phyloP scores from a whole-genome alignment of 2,113 vertebrate species.

The Leptobrachium leishanense region DNA sequence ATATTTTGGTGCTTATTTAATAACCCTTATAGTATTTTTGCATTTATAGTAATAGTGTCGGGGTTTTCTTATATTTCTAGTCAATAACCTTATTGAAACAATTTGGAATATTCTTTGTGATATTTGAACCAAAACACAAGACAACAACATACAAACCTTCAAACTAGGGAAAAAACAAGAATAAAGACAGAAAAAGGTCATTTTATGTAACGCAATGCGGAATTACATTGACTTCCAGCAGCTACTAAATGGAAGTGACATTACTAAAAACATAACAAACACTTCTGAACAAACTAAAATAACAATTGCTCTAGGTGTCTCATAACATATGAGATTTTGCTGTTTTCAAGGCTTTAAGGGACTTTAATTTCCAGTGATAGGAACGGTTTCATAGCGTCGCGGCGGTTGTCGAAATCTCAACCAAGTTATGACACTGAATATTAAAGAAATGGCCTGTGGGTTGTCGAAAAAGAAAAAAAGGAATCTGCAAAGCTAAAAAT shows the following conservation, averaged over 20 bases:
- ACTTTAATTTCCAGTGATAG: constrained; percentile 82
- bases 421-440: constrained; percentile 83
- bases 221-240: constrained; percentile 65
- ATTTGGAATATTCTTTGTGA: too few species aligned
- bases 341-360: constrained; percentile 78
- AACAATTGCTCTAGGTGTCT: constrained; percentile 73
- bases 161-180: too few species aligned
- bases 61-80: too few species aligned
- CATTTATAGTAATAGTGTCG: too few species aligned
- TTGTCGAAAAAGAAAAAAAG: constrained; percentile 72
- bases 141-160: too few species aligned
- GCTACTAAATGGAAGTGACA: constrained; percentile 77
- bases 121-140: too few species aligned
- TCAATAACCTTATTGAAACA: too few species aligned
- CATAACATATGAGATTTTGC: constrained; percentile 75
- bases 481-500: constrained; percentile 57
- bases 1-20: too few species aligned
- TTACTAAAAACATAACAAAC: constrained; percentile 81
- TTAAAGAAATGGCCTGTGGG: constrained; percentile 68
- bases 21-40: too few species aligned
- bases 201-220: constrained; percentile 66
- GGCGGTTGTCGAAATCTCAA: constrained; percentile 75
- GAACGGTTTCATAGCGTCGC: constrained; percentile 69
- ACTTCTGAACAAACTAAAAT: constrained; percentile 79
- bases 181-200: constrained; percentile 11